Conservation (phyloP, 2,113 vertebrate species). For the Clarias gariepinus region DNA sequence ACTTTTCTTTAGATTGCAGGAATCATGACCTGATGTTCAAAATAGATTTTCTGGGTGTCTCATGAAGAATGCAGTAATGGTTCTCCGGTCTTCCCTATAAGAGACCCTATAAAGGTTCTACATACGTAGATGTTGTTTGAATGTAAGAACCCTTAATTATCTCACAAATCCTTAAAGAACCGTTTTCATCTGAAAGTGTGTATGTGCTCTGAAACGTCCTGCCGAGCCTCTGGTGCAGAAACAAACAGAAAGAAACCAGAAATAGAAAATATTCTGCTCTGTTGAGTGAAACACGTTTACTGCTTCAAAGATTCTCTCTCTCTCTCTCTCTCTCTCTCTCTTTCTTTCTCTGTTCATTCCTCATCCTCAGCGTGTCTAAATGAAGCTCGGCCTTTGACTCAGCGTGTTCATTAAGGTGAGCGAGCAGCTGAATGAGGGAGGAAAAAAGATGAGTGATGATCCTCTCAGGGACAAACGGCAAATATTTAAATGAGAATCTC, state of each 20-base stretch:
- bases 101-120: neutral
- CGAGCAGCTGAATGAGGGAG: constrained; percentile 43
- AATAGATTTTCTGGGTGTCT: neutral
- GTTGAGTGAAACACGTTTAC: neutral
- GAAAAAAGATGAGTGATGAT: constrained; percentile 35
- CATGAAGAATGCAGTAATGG: neutral
- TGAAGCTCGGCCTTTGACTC: constrained; percentile 30
- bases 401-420: constrained; percentile 40
- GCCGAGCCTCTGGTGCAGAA: neutral
- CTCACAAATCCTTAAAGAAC: neutral
- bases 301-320: neutral
- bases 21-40: neutral
- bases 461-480: constrained; percentile 32
- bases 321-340: neutral
- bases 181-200: neutral
- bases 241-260: neutral
- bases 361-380: constrained; percentile 38
- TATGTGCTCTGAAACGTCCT: neutral
- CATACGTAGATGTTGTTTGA: neutral
- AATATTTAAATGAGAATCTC: constrained; percentile 49
- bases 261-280: neutral
- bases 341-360: constrained; percentile 28
- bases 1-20: neutral
- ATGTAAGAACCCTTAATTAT: neutral
- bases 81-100: neutral